Base-by-base conservation (phyloP, 2,888 invertebrate species). In the Serrognathus titanus region DNA sequence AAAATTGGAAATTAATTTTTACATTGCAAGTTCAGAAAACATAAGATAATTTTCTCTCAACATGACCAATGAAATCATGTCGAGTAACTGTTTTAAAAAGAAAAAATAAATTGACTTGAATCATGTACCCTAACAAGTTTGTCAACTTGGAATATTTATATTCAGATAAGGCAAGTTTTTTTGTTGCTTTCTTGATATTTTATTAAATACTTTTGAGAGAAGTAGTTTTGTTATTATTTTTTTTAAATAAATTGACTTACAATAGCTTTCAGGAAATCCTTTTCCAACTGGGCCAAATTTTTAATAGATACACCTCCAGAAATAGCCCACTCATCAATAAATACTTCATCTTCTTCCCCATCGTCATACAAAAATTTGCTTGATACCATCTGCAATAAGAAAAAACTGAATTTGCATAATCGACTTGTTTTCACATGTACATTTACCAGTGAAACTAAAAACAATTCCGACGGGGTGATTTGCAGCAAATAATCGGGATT, bases 351-450 rank as follows among this genome's bases (percentile, higher is more conserved):
- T 62, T 92, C 90, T 72, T 93, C 92, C 40, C 94, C 95, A 70
- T 93, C 91, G 70, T 96, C 95, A 78, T 96, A 92, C 66, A 95
- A 80, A 78, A 94, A 97, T 81, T 98, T 98, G 70, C 94, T 95
- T 53, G 97, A 96, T 68, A 97, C 89, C 90, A 97, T 91, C 96
- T 96, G 74, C 8, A 75, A 64, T 54, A 51, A 12, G 56, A 47
- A 51, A 36, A 5, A 31, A 31, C 8, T 12, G 20, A 31, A 54
- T 45, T 6, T 16, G 10, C 24, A 43, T 43, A n/a, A 47, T 20
- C 51, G 39, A 24, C 20, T 9, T 12, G 38, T 47, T 20, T 10
- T 9, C 13, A 46, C 40, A 16, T 49, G 55, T 12, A 38, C 53
- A 74, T 80, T 79, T 78, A 95, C 97, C 86, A 97, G 82, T 57